Conservation (phyloP, 2,888 invertebrate genomes). For the Falcaria lacertinaria region DNA sequence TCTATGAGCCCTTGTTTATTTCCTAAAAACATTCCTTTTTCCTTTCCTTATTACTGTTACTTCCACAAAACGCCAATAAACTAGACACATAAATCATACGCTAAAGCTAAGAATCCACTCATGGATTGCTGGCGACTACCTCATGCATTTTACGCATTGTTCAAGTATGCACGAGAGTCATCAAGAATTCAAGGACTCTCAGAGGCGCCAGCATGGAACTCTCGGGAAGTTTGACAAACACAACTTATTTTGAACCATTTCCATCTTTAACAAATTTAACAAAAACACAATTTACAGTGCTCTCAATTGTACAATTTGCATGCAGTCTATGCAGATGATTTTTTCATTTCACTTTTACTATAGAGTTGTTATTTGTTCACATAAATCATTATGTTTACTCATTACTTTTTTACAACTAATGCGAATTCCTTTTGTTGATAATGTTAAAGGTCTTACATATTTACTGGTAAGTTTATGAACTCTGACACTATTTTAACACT, state of each 20-base stretch:
- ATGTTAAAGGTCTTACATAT: no score
- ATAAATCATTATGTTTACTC: no score
- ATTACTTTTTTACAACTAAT: no score
- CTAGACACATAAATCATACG: neutral
- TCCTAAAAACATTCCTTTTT: no score
- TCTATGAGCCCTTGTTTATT: no score
- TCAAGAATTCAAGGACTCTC: slow-evolving; percentile 47
- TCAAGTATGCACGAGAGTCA: neutral
- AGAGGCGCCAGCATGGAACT: slow-evolving; percentile 52
- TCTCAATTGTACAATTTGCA: neutral
- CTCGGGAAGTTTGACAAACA: slow-evolving; percentile 27
- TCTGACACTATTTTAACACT: no score
- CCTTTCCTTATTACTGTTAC: no score
- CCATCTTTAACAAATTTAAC: neutral
- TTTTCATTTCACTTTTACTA: neutral
- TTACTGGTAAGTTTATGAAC: no score
- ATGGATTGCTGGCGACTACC: slow-evolving; percentile 2
- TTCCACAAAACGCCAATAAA: no score
- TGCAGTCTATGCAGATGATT: neutral
- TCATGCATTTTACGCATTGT: slow-evolving; percentile 11
- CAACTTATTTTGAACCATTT: neutral
- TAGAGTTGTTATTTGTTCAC: neutral
- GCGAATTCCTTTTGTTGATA: no score
- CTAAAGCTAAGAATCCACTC: neutral
- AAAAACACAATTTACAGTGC: neutral